These are phyloP conservation scores for Eupithecia pulchellata DNA, from an alignment of 2,888 invertebrate species.

Conservation along the genomic window DNA sequence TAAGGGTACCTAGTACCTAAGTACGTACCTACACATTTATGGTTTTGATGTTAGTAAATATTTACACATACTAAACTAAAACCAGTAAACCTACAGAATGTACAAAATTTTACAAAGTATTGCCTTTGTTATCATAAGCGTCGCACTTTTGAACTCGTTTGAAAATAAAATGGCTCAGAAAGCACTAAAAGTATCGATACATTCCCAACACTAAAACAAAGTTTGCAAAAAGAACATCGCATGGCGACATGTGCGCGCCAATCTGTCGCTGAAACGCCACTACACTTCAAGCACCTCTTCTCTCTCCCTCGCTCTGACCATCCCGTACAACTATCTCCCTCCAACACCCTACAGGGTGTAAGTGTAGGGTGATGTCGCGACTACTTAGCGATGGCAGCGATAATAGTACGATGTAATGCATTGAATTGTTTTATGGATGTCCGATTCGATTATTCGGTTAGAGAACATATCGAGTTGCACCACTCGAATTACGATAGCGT, in stretches of 20 bases:
- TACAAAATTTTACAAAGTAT: neutral
- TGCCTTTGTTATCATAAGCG: neutral
- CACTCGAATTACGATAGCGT: slow-evolving; percentile 50
- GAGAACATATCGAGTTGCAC: slow-evolving; percentile 59
- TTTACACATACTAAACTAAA: neutral
- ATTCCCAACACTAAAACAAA: slow-evolving; percentile 53
- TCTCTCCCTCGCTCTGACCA: slow-evolving; percentile 52
- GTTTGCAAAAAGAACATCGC: slow-evolving; percentile 82
- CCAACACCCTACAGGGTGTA: slow-evolving; percentile 54
- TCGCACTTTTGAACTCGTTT: neutral
- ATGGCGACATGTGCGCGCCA: slow-evolving; percentile 83
- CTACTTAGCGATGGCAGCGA: slow-evolving; percentile 75
- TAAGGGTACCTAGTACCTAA: too few species aligned
- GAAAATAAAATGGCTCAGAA: neutral
- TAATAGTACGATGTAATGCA: slow-evolving; percentile 72
- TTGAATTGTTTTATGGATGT: slow-evolving; percentile 76
- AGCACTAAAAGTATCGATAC: slow-evolving; percentile 37
- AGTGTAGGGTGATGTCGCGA: slow-evolving; percentile 62
- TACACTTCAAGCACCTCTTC: slow-evolving; percentile 61
- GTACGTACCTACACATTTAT: too few species aligned
- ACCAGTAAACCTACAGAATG: neutral
- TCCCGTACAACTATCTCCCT: slow-evolving; percentile 49
- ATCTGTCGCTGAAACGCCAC: slow-evolving; percentile 81
- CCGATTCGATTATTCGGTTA: slow-evolving; percentile 71
- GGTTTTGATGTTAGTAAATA: too few species aligned